Percentiles rank a stretch among this genome's conserved stretches.
phyloP scores from a whole-genome alignment of 2,113 vertebrate species.

The Petromus typicus region DNA sequence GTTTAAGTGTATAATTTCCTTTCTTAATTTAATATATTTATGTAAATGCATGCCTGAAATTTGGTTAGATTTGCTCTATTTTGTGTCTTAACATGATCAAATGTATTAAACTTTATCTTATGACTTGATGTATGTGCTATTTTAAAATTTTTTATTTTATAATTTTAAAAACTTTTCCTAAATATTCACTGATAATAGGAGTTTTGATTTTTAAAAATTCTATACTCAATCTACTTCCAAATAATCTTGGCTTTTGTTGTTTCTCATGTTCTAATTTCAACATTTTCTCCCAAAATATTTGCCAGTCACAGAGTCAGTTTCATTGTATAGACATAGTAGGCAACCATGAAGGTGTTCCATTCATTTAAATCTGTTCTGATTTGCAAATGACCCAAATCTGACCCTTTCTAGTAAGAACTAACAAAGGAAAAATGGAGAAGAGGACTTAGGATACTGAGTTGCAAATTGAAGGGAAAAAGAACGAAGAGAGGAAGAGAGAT shows the following conservation, averaged over 20 bases:
- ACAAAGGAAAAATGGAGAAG: background rate
- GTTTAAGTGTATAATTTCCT: slow-evolving; percentile 90
- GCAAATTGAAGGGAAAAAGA: background rate
- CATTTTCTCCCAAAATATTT: slow-evolving; percentile 65
- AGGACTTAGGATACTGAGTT: background rate
- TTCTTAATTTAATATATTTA: slow-evolving; percentile 90
- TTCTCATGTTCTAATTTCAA: background rate
- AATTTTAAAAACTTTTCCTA: slow-evolving; percentile 65
- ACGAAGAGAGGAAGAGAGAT: fast-evolving
- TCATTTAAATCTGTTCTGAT: background rate
- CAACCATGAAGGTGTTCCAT: background rate
- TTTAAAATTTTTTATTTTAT: slow-evolving; percentile 77
- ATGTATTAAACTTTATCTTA: slow-evolving; percentile 89
- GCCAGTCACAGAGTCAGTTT: slow-evolving; percentile 56
- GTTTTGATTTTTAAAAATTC: slow-evolving; percentile 69
- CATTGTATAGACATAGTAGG: background rate
- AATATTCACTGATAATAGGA: slow-evolving; percentile 69
- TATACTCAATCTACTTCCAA: background rate
- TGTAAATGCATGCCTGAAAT: slow-evolving; percentile 91
- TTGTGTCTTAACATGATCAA: slow-evolving; percentile 89
- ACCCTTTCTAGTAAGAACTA: slow-evolving; percentile 1
- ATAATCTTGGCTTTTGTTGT: background rate
- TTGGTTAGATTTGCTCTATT: slow-evolving; percentile 88
- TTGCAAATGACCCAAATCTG: background rate
- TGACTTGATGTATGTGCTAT: slow-evolving; percentile 78